Evolutionary conservation across 1,140 invertebrate genomes (phyloP).

Genomic region (Halesus radiatus): DNA sequence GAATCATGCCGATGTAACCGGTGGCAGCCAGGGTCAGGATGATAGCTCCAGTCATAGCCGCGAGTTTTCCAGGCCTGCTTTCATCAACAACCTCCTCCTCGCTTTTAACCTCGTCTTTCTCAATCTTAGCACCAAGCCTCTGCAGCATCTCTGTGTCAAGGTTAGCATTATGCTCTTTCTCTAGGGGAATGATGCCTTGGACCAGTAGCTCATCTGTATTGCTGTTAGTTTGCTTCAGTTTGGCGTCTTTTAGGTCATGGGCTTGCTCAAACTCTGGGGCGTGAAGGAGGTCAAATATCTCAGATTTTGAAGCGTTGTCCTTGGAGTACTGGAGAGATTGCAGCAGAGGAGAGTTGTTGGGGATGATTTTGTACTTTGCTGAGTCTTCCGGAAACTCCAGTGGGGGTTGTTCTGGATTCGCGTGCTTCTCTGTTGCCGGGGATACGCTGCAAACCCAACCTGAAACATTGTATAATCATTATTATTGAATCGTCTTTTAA

Average conservation of each 20-base stretch:
- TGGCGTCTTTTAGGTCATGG: conserved; percentile 7
- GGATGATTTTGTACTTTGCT: conserved; percentile 48
- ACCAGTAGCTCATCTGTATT: background rate
- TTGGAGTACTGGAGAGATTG: conserved; percentile 17
- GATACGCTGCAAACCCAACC: too few species aligned
- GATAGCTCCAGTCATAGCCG: conserved; percentile 20
- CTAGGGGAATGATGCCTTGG: background rate
- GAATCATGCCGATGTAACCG: conserved; percentile 33
- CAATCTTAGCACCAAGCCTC: conserved; percentile 26
- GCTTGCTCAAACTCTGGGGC: conserved; percentile 8
- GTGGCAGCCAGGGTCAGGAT: conserved; percentile 17
- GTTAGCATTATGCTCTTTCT: conserved; percentile 30
- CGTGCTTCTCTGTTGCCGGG: background rate
- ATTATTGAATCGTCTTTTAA: too few species aligned
- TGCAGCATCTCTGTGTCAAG: conserved; percentile 45
- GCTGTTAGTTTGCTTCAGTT: background rate
- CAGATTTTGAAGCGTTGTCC: conserved; percentile 34
- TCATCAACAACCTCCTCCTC: background rate
- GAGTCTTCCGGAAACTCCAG: conserved; percentile 49
- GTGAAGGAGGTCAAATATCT: conserved; percentile 47
- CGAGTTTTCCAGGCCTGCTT: conserved; percentile 31
- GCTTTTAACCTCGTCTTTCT: conserved; percentile 37
- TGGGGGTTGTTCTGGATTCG: conserved; percentile 40
- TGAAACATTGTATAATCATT: too few species aligned
- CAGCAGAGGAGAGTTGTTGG: conserved; percentile 40